Percentiles rank a stretch among this genome's conserved stretches.
These are phyloP conservation scores for Eurosta solidaginis DNA, from an alignment of 1,140 invertebrate genomes.

Conservation along the genomic window DNA sequence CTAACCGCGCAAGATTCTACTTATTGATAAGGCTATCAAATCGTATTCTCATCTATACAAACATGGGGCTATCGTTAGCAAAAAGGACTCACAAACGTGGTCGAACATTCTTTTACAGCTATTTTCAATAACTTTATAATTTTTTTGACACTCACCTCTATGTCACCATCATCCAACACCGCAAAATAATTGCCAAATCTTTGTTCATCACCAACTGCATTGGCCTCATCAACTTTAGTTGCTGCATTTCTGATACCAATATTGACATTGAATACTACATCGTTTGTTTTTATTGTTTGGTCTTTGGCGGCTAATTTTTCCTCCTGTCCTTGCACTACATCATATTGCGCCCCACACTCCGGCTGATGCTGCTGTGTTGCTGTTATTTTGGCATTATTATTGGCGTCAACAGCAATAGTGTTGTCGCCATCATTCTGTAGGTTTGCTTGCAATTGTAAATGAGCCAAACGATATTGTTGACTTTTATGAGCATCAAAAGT, in stretches of 20 bases:
- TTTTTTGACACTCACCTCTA: background rate
- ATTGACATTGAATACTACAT: background rate
- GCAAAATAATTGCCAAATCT: background rate
- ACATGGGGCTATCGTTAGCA: too few relatives aligned
- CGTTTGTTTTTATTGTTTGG: background rate
- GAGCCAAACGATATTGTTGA: background rate
- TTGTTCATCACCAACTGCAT: background rate
- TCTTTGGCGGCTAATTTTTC: background rate
- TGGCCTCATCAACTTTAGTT: background rate
- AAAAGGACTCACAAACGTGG: too few relatives aligned
- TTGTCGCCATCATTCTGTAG: background rate
- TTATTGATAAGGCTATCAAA: too few relatives aligned
- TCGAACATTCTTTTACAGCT: too few relatives aligned
- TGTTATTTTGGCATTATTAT: background rate
- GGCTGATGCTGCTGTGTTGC: background rate
- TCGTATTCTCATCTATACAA: too few relatives aligned
- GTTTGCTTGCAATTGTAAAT: background rate
- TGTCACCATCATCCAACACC: background rate
- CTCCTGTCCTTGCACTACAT: conserved; percentile 18
- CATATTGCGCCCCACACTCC: background rate
- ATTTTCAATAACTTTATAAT: too few relatives aligned
- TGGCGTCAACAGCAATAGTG: conserved; percentile 1
- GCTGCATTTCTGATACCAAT: conserved; percentile 3
- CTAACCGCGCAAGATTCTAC: too few relatives aligned
- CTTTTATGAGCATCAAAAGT: background rate